Conservation (phyloP, 1,140 invertebrate genomes). For the Acromyrmex heyeri region DNA sequence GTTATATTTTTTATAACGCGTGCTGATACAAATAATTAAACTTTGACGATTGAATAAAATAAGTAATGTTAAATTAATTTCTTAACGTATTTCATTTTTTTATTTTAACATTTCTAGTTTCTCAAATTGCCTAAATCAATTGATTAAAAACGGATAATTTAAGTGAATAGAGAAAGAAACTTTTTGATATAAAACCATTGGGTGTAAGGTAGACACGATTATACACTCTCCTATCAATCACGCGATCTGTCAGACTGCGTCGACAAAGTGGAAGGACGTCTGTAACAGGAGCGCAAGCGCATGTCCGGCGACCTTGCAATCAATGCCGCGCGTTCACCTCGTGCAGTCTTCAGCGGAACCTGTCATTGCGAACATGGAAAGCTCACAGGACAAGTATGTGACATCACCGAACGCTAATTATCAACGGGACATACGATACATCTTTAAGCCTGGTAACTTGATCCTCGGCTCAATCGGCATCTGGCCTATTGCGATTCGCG, state of each 20-base stretch:
- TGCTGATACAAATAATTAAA: background rate
- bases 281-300: constrained; percentile 26
- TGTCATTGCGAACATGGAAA: constrained; percentile 23
- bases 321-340: constrained; percentile 26
- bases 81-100: background rate
- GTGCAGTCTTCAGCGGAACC: constrained; percentile 27
- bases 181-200: background rate
- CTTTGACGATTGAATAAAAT: background rate
- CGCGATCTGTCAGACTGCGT: background rate
- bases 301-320: constrained; percentile 35
- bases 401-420: constrained; percentile 1
- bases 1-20: background rate
- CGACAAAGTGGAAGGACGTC: background rate
- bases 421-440: constrained; percentile 22
- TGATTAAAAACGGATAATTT: background rate
- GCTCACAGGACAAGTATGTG: background rate
- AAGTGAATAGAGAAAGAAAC: background rate
- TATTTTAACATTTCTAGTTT: background rate
- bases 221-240: background rate
- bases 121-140: background rate
- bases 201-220: background rate
- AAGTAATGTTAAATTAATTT: background rate
- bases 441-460: constrained; percentile 8
- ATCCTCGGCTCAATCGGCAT: constrained; percentile 49
- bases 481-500: constrained; percentile 32